Evolutionary conservation across 2,113 vertebrate genomes (phyloP), one percentile per base, ranked within the genome.

Genomic region (Verasper variegatus): DNA sequence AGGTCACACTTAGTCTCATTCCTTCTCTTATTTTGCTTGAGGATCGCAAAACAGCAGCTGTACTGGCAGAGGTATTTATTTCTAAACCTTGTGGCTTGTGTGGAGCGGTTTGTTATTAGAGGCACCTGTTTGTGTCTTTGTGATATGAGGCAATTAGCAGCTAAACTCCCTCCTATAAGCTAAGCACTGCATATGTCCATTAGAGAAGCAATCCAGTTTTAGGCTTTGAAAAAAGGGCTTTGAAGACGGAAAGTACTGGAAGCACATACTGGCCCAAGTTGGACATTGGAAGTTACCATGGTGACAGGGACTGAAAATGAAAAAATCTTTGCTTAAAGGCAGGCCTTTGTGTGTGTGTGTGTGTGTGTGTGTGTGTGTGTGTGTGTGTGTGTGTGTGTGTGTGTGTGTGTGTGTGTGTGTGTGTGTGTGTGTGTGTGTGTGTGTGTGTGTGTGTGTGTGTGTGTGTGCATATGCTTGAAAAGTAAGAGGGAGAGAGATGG

Each of bases 251-350:
- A 85, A 87, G 59, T 37, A 79, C 89, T 90, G 82, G 87, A 90
- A 89, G 81, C 83, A 71, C 71, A 83, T 65, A 69, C 71, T 86
- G 84, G 85, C 85, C 87, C 64, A 80, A 94, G 88, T 93, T 58
- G 92, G 92, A 93, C 92, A 91, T 88, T 89, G 91, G 82, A 84
- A 74, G 94, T 95, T 94, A 87, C 93, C 92, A 94, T 94, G 93
- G 92, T 89, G 90, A 95, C 93, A 75, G 86, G 31, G 71, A 92
- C 90, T 91, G 82, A 89, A 92, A 92, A 94, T 89, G 86, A 90
- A 94, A 91, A 91, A 90, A 88, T 88, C 84, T 85, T 69, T 88
- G 90, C 89, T 94, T 88, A 86, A 91, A 93, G 89, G 88, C 89
- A 86, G 81, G 76, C 76, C 77, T 78, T 64, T 70, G 72, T 76